Evolutionary conservation across 2,888 invertebrate species (phyloP), one percentile per base, ranked within the genome.

Genomic region (Ectemnius cavifrons): DNA sequence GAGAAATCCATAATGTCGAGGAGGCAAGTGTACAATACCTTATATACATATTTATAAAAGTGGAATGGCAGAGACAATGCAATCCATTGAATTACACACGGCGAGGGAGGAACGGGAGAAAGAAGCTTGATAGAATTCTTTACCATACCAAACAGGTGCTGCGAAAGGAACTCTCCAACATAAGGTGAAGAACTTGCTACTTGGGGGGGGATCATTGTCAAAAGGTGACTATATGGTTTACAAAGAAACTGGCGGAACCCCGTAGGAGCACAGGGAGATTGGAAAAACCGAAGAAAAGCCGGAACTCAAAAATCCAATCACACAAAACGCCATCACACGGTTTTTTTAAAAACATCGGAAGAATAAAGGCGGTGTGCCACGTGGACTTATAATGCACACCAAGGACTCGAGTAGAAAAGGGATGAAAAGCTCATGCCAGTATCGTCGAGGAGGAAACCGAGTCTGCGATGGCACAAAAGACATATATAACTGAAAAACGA

Each of bases 1-100:
- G 37, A 37, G 37, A 37, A 37, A 37, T 37, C 37, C 37, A 37
- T 37, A 37, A 37, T 37, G 37, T 11, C 37, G 37, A 37, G 37
- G 37, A 37, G 37, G 37, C 5, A 37, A 37, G 37, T 37, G 37
- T 37, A 37, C 37, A 37, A 37, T 37, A 37, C 37, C 37, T 37
- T 52, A 52, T 16, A 52, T 52, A 52, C 16, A 52, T 52, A 52
- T 52, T 16, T 52, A 52, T 52, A 52, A 52, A 16, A 52, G 52
- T 52, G 13, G 52, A 14, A 52, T 52, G 37, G 37, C 37, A 37
- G 37, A 37, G 8, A 52, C 16, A 52, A 52, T 52, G 52, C 52
- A 52, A 11, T 52, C 52, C 52, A 52, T 52, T 52, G 16, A 52
- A 16, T 14, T 52, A 52, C 3, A n/a, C 52, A 5, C n/a, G 52